Conservation (phyloP, 2,113 vertebrate species). For the Capreolus pygargus region DNA sequence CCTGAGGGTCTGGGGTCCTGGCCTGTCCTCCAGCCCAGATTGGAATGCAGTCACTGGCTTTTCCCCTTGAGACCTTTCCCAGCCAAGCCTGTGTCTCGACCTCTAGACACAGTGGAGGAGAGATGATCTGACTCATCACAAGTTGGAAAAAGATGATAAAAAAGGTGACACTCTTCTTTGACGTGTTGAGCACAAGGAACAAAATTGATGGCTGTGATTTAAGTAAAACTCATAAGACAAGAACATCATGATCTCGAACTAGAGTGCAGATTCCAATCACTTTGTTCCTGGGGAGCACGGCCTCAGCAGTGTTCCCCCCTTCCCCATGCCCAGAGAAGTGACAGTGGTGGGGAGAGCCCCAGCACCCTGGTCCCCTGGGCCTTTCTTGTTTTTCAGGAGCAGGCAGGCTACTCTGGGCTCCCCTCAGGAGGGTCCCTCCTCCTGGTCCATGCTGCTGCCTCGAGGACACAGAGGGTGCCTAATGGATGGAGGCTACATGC, state of each 20-base stretch:
- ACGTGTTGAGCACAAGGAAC: not conserved
- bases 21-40: not conserved
- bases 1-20: not conserved
- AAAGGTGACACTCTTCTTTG: not conserved
- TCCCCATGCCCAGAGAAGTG: no score
- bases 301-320: not conserved
- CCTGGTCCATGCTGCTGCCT: rapidly evolving
- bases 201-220: not conserved
- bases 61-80: not conserved
- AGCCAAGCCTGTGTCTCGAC: not conserved
- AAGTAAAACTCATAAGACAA: not conserved
- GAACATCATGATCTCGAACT: no score
- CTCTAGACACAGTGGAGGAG: not conserved
- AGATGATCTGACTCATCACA: not conserved
- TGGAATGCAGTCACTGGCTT: not conserved
- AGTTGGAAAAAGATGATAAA: not conserved
- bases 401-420: not conserved
- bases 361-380: not conserved
- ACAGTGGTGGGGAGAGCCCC: not conserved
- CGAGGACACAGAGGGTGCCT: not conserved
- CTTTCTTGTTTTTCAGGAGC: not conserved
- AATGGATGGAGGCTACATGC: not conserved
- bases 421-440: not conserved
- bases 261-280: not conserved
- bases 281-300: not conserved